Conservation (phyloP, 2,888 invertebrate genomes). For the Chorisops tibialis region DNA sequence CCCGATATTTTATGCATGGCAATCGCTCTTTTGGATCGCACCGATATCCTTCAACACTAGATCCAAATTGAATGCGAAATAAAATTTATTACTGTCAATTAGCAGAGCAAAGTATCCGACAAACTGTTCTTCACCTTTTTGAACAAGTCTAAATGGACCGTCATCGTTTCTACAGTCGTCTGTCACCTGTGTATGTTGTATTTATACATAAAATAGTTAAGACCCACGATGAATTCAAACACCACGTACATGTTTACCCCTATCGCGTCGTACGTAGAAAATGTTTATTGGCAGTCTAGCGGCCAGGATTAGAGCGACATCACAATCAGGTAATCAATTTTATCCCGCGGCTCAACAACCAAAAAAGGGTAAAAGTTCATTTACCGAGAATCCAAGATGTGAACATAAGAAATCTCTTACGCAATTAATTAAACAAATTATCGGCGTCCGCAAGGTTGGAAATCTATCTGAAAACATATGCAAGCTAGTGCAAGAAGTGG, state of each 20-base stretch:
- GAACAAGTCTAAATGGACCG: not conserved
- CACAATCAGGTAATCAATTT: conserved; percentile 32
- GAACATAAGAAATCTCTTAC: conserved; percentile 34
- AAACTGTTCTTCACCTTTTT: not conserved
- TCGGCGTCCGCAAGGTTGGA: conserved; percentile 17
- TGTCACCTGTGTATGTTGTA: not conserved
- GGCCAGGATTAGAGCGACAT: conserved; percentile 23
- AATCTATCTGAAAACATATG: conserved; percentile 7
- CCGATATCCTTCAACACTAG: not conserved
- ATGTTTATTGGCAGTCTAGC: not conserved
- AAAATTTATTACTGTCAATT: conserved; percentile 11
- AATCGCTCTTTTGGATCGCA: too few species aligned
- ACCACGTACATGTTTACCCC: not conserved
- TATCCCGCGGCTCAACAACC: conserved; percentile 18
- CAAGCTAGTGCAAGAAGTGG: too few species aligned
- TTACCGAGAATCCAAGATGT: conserved; percentile 31
- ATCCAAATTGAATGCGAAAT: not conserved
- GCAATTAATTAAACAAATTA: conserved; percentile 40
- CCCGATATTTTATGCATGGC: too few species aligned
- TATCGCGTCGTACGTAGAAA: not conserved
- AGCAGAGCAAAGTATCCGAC: not conserved
- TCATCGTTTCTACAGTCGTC: not conserved
- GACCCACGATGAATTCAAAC: not conserved
- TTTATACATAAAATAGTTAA: too few species aligned
- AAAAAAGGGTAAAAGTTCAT: conserved; percentile 35